A percentile compares a stretch with the other conserved stretches of the same genome.
phyloP scores from a whole-genome alignment of 2,797 vertebrate species.

The Cirrhinus molitorella region DNA sequence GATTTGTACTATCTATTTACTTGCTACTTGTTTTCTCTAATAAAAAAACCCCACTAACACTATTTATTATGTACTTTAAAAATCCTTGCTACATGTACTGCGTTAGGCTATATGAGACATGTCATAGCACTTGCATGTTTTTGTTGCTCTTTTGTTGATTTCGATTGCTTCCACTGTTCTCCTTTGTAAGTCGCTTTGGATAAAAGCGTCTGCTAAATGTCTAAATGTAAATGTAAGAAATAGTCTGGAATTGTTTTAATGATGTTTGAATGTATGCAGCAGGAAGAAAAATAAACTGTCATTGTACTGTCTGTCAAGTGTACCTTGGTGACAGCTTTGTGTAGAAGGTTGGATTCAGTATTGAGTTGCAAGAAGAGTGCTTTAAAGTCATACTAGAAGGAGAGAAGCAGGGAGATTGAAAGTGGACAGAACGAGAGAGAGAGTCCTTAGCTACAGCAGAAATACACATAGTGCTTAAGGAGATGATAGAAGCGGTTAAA shows the following conservation, averaged over 20 bases:
- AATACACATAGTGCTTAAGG: slow-evolving; percentile 76
- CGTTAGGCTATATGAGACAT: no score
- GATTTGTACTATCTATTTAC: no score
- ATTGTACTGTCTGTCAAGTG: slow-evolving; percentile 28
- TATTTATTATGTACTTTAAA: no score
- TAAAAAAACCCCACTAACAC: no score
- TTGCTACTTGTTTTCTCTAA: no score
- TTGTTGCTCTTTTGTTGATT: no score
- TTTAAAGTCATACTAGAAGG: slow-evolving; percentile 37
- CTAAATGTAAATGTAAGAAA: no score
- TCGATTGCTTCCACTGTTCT: no score
- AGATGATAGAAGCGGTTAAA: slow-evolving; percentile 79
- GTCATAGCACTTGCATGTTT: no score
- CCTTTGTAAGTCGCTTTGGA: no score
- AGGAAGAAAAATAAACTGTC: not conserved
- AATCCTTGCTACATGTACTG: no score
- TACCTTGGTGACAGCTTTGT: slow-evolving; percentile 34
- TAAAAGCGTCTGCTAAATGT: no score
- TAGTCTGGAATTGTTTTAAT: not conserved
- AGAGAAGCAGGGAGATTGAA: slow-evolving; percentile 20
- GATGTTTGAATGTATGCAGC: not conserved
- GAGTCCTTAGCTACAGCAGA: slow-evolving; percentile 66
- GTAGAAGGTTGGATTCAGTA: slow-evolving; percentile 33
- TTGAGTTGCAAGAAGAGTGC: slow-evolving; percentile 27
- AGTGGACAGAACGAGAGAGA: slow-evolving; percentile 21